Evolutionary conservation across 2,797 vertebrate genomes (phyloP).

Genomic region (Orestias chungarensis): DNA sequence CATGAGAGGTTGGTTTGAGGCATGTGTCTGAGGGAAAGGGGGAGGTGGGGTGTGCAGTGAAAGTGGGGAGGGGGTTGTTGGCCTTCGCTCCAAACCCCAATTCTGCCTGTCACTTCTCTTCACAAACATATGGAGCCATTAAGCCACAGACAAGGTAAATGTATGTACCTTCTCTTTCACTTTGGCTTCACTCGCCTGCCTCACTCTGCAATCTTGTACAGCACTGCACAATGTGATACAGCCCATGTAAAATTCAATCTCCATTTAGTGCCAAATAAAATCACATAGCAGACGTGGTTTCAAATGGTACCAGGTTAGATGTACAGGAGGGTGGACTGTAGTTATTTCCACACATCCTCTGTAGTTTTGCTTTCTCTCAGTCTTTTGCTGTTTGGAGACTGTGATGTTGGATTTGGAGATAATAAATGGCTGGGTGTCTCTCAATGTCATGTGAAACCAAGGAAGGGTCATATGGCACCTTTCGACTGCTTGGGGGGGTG

Average conservation of each 20-base stretch:
- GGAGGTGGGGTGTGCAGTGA: constrained; percentile 46
- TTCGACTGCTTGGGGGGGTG: constrained; percentile 48
- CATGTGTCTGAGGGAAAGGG: constrained; percentile 57
- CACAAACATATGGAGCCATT: constrained; percentile 85
- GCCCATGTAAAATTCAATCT: constrained; percentile 84
- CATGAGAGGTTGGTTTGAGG: constrained; percentile 53
- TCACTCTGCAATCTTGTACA: constrained; percentile 82
- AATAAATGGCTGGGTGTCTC: constrained; percentile 74
- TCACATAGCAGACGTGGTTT: constrained; percentile 81
- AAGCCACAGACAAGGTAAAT: constrained; percentile 82
- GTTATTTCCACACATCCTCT: constrained; percentile 76
- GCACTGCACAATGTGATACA: constrained; percentile 83
- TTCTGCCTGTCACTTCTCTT: constrained; percentile 84
- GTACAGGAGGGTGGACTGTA: constrained; percentile 55
- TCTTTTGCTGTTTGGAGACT: constrained; percentile 58
- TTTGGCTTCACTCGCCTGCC: constrained; percentile 57
- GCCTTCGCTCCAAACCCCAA: constrained; percentile 81
- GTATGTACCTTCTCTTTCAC: constrained; percentile 79
- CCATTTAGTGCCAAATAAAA: constrained; percentile 82
- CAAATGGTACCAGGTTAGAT: constrained; percentile 77
- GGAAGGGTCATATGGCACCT: constrained; percentile 71
- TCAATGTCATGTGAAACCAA: constrained; percentile 80
- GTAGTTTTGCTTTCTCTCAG: constrained; percentile 67
- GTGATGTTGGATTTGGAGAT: constrained; percentile 64
- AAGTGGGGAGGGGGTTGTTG: constrained; percentile 66